These are phyloP conservation scores for Callyntrura sp. DNA, from an alignment of 2,888 invertebrate species.

Conservation along the genomic window DNA sequence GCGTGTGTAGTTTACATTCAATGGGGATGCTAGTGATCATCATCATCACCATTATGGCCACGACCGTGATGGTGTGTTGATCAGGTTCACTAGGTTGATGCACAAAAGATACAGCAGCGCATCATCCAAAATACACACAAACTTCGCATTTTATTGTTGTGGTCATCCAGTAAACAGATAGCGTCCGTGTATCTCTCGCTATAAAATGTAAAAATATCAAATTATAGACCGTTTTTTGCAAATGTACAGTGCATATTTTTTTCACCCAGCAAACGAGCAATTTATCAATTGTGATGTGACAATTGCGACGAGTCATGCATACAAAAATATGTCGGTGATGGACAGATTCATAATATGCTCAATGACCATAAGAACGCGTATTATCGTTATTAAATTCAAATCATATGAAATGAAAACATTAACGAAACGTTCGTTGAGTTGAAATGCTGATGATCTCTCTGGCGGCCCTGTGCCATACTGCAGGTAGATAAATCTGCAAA, in stretches of 20 bases:
- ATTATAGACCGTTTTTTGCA: constrained; percentile 1
- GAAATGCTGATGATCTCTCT: constrained; percentile 11
- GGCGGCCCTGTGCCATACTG: background rate
- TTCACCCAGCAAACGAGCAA: background rate
- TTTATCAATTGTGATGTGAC: constrained; percentile 61
- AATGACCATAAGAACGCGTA: background rate
- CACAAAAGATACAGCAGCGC: background rate
- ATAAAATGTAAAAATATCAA: constrained; percentile 28
- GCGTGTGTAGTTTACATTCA: constrained; percentile 60
- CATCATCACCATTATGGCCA: constrained; percentile 32
- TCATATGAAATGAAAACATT: constrained; percentile 22
- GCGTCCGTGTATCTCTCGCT: background rate
- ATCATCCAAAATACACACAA: constrained; percentile 22
- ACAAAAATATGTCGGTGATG: constrained; percentile 29
- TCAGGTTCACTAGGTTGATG: constrained; percentile 73
- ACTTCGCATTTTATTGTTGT: constrained; percentile 27
- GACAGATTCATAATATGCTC: constrained; percentile 8
- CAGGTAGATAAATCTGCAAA: background rate
- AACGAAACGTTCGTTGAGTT: constrained; percentile 10
- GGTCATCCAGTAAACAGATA: background rate
- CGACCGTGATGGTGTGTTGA: constrained; percentile 44
- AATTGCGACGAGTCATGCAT: constrained; percentile 46
- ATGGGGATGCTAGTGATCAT: constrained; percentile 21
- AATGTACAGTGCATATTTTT: background rate
- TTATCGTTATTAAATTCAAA: constrained; percentile 12